These are phyloP conservation scores for Aythya baeri DNA, from an alignment of 2,113 vertebrate species.

Conservation along the genomic window DNA sequence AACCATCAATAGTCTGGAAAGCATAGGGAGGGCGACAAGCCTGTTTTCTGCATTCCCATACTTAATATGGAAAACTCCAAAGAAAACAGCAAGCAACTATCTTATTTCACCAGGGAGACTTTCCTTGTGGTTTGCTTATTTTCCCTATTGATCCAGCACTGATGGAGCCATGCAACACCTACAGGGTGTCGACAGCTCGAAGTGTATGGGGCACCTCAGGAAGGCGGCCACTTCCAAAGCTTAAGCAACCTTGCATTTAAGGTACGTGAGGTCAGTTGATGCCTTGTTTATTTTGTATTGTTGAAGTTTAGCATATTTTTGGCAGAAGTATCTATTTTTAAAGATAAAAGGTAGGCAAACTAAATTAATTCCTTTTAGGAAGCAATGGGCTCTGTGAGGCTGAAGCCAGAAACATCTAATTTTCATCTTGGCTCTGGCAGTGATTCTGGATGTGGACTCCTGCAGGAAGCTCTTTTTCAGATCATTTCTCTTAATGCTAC, in stretches of 20 bases:
- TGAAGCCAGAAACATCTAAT: background rate
- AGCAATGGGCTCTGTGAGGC: background rate
- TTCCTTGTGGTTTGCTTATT: background rate
- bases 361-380: conserved; percentile 14
- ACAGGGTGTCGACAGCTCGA: background rate
- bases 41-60: background rate
- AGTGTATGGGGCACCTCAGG: accelerated
- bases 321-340: conserved; percentile 6
- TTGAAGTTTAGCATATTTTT: background rate
- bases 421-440: background rate
- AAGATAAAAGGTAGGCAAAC: conserved; percentile 35
- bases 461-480: background rate
- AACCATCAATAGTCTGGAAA: background rate
- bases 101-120: background rate
- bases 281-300: background rate
- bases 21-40: background rate
- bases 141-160: background rate
- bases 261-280: background rate
- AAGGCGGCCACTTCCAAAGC: background rate
- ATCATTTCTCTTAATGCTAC: background rate
- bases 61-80: background rate
- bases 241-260: background rate
- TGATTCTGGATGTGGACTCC: background rate
- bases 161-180: background rate
- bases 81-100: background rate